Evolutionary conservation across 2,888 invertebrate species (phyloP).

Genomic region (Epinotia bilunana): DNA sequence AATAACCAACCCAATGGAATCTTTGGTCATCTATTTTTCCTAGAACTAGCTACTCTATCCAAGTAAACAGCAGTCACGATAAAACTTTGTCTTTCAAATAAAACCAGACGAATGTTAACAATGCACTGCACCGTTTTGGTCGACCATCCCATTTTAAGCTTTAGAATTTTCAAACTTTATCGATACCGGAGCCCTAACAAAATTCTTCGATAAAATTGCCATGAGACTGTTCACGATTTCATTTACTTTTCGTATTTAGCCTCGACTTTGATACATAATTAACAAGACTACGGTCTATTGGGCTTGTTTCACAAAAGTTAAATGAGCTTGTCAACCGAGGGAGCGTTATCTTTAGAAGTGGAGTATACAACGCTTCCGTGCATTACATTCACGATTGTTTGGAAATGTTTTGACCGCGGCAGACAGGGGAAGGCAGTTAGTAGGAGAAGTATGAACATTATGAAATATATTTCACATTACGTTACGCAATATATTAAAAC

Average conservation of each 20-base stretch:
- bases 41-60: neutral
- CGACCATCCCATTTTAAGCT: neutral
- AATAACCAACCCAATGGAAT: no score
- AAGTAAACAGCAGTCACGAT: neutral
- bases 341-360: slow-evolving; percentile 35
- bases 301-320: slow-evolving; percentile 34
- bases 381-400: slow-evolving; percentile 31
- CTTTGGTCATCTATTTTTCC: neutral
- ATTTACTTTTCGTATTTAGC: neutral
- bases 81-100: slow-evolving; percentile 5
- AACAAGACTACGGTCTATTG: slow-evolving; percentile 20
- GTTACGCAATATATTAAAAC: neutral
- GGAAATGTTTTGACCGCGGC: slow-evolving; percentile 27
- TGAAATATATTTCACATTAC: neutral
- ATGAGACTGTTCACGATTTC: neutral
- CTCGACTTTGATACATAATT: slow-evolving; percentile 7
- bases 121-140: neutral
- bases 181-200: neutral
- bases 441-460: neutral
- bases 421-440: slow-evolving; percentile 17
- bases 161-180: neutral
- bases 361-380: slow-evolving; percentile 21
- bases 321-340: slow-evolving; percentile 32
- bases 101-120: neutral
- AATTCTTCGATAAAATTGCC: neutral